Evolutionary conservation across 2,888 invertebrate genomes (phyloP).

Genomic region (Diaperis boleti): DNA sequence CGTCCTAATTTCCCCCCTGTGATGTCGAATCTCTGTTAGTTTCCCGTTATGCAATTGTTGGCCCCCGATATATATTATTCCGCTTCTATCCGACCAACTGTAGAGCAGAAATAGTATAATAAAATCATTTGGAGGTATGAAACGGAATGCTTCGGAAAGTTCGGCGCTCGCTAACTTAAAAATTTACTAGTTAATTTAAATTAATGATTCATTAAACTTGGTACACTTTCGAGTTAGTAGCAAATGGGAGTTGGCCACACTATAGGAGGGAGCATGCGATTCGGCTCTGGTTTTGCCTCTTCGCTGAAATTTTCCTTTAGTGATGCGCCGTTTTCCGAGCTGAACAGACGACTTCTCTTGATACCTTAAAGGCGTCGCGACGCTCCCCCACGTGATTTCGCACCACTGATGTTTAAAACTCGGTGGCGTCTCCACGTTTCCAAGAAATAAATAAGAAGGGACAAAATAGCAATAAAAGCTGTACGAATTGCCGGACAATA

Average conservation of each 20-base stretch:
- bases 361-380: constrained; percentile 33
- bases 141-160: constrained; percentile 21
- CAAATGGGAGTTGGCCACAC: constrained; percentile 35
- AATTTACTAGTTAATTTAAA: constrained; percentile 39
- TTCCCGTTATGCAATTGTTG: background rate
- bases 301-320: constrained; percentile 41
- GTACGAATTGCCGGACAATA: constrained; percentile 50
- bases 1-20: background rate
- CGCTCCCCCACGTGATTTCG: constrained; percentile 35
- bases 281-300: constrained; percentile 15
- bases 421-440: constrained; percentile 5
- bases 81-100: background rate
- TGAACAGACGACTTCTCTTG: constrained; percentile 39
- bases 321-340: constrained; percentile 46
- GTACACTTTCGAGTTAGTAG: constrained; percentile 28
- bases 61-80: constrained; percentile 4
- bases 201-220: constrained; percentile 38
- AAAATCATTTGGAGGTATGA: constrained; percentile 22
- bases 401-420: too few species aligned
- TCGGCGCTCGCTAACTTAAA: constrained; percentile 31
- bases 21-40: background rate
- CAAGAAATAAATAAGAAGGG: constrained; percentile 22
- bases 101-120: constrained; percentile 12
- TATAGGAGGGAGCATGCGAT: constrained; percentile 44
- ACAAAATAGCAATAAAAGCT: constrained; percentile 42